Evolutionary conservation across 2,888 invertebrate species (phyloP), one percentile per base, ranked within the genome.

Genomic region (Mesochorus sp.): DNA sequence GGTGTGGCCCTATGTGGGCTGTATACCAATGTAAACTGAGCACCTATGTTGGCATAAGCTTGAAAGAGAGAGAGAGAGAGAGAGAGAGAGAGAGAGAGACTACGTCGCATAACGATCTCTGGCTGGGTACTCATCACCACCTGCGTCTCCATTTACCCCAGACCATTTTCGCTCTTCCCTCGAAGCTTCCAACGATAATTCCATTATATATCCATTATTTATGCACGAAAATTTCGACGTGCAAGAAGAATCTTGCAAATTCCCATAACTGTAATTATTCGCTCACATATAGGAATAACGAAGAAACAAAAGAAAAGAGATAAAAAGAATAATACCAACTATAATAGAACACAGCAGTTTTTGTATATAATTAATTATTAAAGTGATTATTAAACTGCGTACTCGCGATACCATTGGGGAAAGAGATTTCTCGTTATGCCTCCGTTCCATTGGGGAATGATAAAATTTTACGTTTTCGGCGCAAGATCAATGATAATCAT

Each of bases 51-150:
- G n/a, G n/a, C n/a, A n/a, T n/a, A n/a, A n/a, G n/a, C n/a, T n/a
- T n/a, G n/a, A n/a, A n/a, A n/a, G n/a, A n/a, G n/a, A n/a, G n/a
- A n/a, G n/a, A n/a, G n/a, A n/a, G n/a, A n/a, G n/a, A n/a, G n/a
- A n/a, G n/a, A n/a, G n/a, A n/a, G n/a, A n/a, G n/a, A n/a, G n/a
- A n/a, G 37, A 3, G 8, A 37, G 10, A 37, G 37, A 37, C 8
- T 21, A 66, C 53, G 66, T 67, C 34, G 34, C 49, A 14, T 21
- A 53, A 31, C 62, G 34, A 47, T 64, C 28, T 59, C 68, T 37
- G 47, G n/a, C 67, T 67, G 64, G 49, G 57, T 73, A 57, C 57
- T 73, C 73, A 31, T 57, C 57, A 12, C 57, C 73, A 73, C 66
- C 66, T 73, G 73, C 21, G 66, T 66, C 66, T 37, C 73, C 49